A percentile compares a stretch with the other conserved stretches of the same genome.
These are phyloP conservation scores for Eretmocerus hayati DNA, from an alignment of 2,888 invertebrate species.

Conservation along the genomic window DNA sequence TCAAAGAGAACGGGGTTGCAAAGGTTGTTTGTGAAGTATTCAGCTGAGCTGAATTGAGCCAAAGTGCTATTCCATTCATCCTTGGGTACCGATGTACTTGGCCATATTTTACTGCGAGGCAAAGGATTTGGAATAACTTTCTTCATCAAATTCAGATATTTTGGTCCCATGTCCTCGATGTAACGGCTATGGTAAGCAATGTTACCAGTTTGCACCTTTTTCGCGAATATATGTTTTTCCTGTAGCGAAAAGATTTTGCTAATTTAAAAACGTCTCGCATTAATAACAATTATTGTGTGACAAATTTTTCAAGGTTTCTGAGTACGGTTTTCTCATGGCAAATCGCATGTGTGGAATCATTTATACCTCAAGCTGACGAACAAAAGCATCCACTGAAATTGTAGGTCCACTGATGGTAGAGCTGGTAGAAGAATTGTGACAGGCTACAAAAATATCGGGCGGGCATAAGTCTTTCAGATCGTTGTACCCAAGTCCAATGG, in stretches of 20 bases:
- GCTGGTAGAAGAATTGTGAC: constrained; percentile 79
- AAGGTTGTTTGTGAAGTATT: constrained; percentile 15
- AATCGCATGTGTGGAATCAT: too few species aligned
- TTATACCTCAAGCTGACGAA: too few species aligned
- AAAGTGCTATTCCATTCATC: constrained; percentile 4
- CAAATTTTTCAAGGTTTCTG: too few species aligned
- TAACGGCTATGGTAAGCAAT: constrained; percentile 19
- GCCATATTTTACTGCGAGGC: constrained; percentile 12
- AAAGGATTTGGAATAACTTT: constrained; percentile 17
- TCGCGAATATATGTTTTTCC: constrained; percentile 9
- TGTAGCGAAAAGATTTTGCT: too few species aligned
- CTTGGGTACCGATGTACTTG: constrained; percentile 14
- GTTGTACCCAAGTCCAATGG: constrained; percentile 62
- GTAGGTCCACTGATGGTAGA: constrained; percentile 86
- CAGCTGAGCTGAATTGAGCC: constrained; percentile 10
- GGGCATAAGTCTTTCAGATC: constrained; percentile 62
- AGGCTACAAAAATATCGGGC: constrained; percentile 72
- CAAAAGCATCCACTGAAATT: constrained; percentile 58
- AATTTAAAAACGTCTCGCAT: too few species aligned
- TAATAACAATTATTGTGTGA: too few species aligned
- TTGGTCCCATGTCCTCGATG: constrained; percentile 7
- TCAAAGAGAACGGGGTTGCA: constrained; percentile 12
- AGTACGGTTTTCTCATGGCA: too few species aligned
- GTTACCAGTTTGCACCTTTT: constrained; percentile 10
- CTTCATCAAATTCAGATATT: constrained; percentile 4